Base-by-base conservation (phyloP, 2,797 vertebrate species). In the Etheostoma perlongum region DNA sequence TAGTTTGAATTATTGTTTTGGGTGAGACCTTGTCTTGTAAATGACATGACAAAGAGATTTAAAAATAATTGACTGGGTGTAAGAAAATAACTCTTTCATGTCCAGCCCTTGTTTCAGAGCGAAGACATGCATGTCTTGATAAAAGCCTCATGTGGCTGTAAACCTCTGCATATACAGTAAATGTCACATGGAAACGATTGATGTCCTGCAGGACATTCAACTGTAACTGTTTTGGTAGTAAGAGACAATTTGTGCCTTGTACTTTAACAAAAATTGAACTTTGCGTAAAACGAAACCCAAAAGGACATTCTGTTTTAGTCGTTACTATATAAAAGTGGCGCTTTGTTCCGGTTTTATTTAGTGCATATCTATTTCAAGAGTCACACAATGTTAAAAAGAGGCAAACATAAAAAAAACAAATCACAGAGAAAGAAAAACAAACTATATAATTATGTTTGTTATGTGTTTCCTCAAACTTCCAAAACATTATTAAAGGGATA, bases 401-500 rank as follows among this genome's bases (percentile, higher is more conserved):
- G n/a, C 27, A 30, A 69, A 76, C 2, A 36, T 58, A 46, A 68
- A 66, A 69, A 40, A 40, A 40, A 40, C 1, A 81, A 82, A 5
- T 27, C 84, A n/a, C 6, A 59, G 54, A 40, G 10, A 12, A 65
- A 72, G 16, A 46, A 61, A 74, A 67, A 64, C 15, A 33, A 71
- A 49, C 9, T 21, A 49, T 21, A 46, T 61, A 30, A 57, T 54
- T 53, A 42, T 5, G 9, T 66, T 58, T 49, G 18, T 55, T 42
- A 48, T 59, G 60, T 64, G 8, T 58, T 66, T 67, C 46, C 73
- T 73, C 21, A 46, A 42, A 66, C 21, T 79, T 60, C 13, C 27
- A 27, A 72, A 77, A 74, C 57, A 66, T 63, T 64, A 61, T 83
- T 85, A 86, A 91, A 87, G 84, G 85, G 75, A 79, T 86, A 84